Percentiles rank a stretch among this genome's conserved stretches.
Conservation (phyloP, 2,113 vertebrate species). For the Gymnocephalus cernua region DNA sequence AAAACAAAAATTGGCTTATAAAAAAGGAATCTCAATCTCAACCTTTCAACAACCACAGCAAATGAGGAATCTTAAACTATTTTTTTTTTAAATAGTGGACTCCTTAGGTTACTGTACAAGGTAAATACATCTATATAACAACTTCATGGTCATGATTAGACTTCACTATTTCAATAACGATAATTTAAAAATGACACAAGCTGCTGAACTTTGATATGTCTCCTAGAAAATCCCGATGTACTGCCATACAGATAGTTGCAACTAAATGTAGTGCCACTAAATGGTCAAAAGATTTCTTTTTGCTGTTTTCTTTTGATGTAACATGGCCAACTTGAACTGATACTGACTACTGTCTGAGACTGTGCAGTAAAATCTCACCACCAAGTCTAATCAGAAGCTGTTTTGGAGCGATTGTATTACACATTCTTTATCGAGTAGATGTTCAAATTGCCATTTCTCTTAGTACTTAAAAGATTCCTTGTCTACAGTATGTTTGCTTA, state of each 20-base stretch:
- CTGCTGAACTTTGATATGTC: neutral
- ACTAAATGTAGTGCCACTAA: neutral
- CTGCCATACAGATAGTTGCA: neutral
- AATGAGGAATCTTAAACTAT: neutral
- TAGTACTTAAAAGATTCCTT: neutral
- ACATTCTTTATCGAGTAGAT: neutral
- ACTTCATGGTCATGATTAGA: neutral
- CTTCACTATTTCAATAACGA: neutral
- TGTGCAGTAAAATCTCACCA: neutral
- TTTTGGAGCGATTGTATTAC: conserved; percentile 9
- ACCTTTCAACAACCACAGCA: neutral
- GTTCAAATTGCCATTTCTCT: neutral
- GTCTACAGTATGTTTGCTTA: neutral
- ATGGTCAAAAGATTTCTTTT: neutral
- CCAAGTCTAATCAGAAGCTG: neutral
- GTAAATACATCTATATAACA: too few species aligned
- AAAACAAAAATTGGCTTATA: neutral
- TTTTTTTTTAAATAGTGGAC: neutral
- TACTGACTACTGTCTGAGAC: neutral
- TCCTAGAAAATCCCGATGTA: neutral
- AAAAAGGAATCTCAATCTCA: neutral
- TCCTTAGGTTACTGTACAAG: too few species aligned
- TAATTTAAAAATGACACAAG: neutral
- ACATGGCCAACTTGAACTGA: neutral
- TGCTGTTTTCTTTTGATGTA: neutral